A percentile compares a stretch with the other conserved stretches of the same genome.
phyloP scores from a whole-genome alignment of 2,113 vertebrate genomes.

The Paradisaea rubra region DNA sequence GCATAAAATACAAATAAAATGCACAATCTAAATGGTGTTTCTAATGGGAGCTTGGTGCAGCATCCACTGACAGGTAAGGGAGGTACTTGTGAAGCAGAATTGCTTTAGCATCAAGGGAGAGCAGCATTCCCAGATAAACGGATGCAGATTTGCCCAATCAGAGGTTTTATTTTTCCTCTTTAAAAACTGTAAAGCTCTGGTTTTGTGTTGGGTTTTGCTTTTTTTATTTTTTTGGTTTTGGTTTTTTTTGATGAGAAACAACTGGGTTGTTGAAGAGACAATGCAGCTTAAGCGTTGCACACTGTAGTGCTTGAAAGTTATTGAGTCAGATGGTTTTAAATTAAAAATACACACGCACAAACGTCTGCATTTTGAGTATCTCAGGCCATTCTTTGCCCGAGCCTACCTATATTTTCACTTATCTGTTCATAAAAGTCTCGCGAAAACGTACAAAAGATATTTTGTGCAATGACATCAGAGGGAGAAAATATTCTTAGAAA shows the following conservation, averaged over 20 bases:
- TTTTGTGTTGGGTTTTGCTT: not conserved
- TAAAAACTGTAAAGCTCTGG: not conserved
- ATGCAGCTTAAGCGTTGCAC: not conserved
- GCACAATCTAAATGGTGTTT: not conserved
- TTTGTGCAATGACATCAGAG: slow-evolving; percentile 72
- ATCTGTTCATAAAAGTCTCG: slow-evolving; percentile 50
- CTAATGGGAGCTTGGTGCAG: not conserved
- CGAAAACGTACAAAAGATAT: slow-evolving; percentile 63
- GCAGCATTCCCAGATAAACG: not conserved
- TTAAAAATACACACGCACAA: not conserved
- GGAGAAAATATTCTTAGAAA: slow-evolving; percentile 84
- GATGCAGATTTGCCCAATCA: not conserved
- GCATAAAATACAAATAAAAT: not conserved
- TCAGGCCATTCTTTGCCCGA: not conserved
- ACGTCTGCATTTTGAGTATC: not conserved
- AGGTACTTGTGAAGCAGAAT: not conserved
- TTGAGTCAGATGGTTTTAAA: not conserved
- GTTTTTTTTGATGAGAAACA: not conserved
- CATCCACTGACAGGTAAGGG: not conserved
- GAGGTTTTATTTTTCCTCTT: not conserved
- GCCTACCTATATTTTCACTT: slow-evolving; percentile 48
- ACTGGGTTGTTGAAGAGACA: not conserved
- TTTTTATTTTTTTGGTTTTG: not conserved
- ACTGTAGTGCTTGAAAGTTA: not conserved
- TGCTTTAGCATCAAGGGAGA: not conserved